Percentiles rank a stretch among this genome's conserved stretches.
Conservation (phyloP, 1,140 invertebrate genomes). For the Bombus consobrinus region DNA sequence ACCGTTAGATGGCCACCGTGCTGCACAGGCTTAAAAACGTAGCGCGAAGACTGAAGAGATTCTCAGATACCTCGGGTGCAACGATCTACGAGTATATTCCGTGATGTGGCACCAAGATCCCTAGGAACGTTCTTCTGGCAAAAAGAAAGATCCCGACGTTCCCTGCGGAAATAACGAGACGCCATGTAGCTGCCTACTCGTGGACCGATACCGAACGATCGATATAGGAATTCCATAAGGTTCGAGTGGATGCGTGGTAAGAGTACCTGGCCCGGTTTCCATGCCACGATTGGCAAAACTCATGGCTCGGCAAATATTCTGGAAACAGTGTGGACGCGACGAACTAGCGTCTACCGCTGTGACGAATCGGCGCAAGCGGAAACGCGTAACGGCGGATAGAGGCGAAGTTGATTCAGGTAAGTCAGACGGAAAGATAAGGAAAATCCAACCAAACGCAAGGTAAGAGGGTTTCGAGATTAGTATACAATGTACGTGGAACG, state of each 20-base stretch:
- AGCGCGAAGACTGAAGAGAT: not conserved
- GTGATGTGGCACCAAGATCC: not conserved
- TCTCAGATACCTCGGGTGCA: not conserved
- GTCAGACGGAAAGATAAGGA: not conserved
- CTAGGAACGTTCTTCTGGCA: not conserved
- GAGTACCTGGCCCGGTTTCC: conserved; percentile 5
- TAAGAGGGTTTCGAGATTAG: not conserved
- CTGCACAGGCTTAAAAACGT: not conserved
- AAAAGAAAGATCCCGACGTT: not conserved
- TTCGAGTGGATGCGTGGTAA: not conserved
- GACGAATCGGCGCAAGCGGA: conserved; percentile 17
- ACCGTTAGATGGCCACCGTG: not conserved
- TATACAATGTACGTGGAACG: no score
- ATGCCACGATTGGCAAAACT: not conserved
- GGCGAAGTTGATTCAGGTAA: not conserved
- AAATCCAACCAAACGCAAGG: not conserved
- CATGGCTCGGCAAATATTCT: not conserved
- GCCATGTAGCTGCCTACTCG: not conserved
- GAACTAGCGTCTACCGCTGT: not conserved
- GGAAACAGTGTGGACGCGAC: not conserved
- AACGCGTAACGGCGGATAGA: not conserved
- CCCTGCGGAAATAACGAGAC: conserved; percentile 32
- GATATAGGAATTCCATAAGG: conserved; percentile 14
- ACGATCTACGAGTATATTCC: conserved; percentile 3
- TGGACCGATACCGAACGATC: not conserved